Base-by-base conservation (phyloP, 2,888 invertebrate species). In the Ennomos quercinarius region DNA sequence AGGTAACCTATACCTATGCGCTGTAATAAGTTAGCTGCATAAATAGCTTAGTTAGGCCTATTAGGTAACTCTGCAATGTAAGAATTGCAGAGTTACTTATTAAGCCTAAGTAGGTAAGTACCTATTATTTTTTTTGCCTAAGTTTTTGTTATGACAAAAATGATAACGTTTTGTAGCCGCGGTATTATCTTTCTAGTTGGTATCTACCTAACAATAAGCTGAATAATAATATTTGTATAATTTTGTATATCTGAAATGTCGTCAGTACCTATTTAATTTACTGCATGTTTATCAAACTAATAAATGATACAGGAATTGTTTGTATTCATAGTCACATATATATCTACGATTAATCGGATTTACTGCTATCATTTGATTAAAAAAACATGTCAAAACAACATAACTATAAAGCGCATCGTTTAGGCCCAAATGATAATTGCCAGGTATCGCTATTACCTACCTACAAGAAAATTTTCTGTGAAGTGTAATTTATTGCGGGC, bases 371-470 rank as follows among this genome's bases (percentile, higher is more conserved):
- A 45, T 11, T 42, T 47, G 47, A 58, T 48, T n/a, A n/a, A 52
- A 39, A 27, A 38, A 47, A 13, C 11, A 39, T 58, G 52, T 58
- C 52, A 58, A 43, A 58, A 51, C 57, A 52, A 48, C 39, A 39
- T 34, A 9, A 12, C 34, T 57, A 10, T 39, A 12, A 36, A 10
- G 34, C 55, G 45, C 58, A 48, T 48, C 50, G 37, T 54, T 57
- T 57, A 61, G 57, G 57, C 62, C 57, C 57, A 57, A 50, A 47
- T 39, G 40, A 47, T 40, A 40, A 43, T 38, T 34, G 6, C 47
- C n/a, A 17, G 11, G 8, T 11, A 35, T 27, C 27, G n/a, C 8
- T 27, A 11, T 35, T 17, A 3, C 4, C 27, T n/a, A n/a, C n/a
- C n/a, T n/a, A n/a, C n/a, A n/a, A n/a, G 17, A 10, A 17, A 10